Evolutionary conservation across 2,113 vertebrate species (phyloP), one percentile per base, ranked within the genome.

Genomic region (Burhinus bistriatus): DNA sequence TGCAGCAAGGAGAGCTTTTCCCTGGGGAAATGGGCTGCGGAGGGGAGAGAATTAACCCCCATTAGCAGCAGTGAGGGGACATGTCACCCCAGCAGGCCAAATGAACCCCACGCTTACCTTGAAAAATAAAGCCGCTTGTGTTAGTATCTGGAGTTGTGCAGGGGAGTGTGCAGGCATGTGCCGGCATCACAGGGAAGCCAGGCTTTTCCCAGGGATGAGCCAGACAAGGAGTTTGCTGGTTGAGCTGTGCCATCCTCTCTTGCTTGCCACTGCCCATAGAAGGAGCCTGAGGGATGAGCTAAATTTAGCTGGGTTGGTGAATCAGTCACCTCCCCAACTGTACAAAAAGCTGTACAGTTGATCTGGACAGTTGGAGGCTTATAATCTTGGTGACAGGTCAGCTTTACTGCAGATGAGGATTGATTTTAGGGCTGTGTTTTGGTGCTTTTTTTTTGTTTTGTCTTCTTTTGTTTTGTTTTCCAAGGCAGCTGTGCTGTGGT

Each of bases 171-270:
- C 27, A 12, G 32, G 40, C 0, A 1, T 3, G 9, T 32, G 15
- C n/a, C 3, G 4, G 15, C 0, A 0, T 49, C 32, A 58, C 0
- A 9, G 78, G 45, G 30, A 42, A 69, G 51, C 19, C 47, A 29
- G 61, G 42, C 38, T 58, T 66, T 45, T 42, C 45, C 27, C 6
- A 32, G 25, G n/a, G 51, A 40, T 32, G 36, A 75, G 30, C 15
- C 2, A 3, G 84, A 49, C 0, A 2, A 42, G 52, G 36, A 13
- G 15, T 75, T 38, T 55, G 30, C 38, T 64, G 27, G 2, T 22
- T 26, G 61, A 68, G 26, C 61, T 55, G 4, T 11, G 49, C 38
- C 42, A 42, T 58, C 32, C 30, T 72, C 0, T 0, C 52, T 84
- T 25, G 6, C 34, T 42, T 85, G 34, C 21, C 9, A 9, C 25